These are phyloP conservation scores for Notothenia coriiceps DNA, from an alignment of 2,113 vertebrate species.

Conservation along the genomic window DNA sequence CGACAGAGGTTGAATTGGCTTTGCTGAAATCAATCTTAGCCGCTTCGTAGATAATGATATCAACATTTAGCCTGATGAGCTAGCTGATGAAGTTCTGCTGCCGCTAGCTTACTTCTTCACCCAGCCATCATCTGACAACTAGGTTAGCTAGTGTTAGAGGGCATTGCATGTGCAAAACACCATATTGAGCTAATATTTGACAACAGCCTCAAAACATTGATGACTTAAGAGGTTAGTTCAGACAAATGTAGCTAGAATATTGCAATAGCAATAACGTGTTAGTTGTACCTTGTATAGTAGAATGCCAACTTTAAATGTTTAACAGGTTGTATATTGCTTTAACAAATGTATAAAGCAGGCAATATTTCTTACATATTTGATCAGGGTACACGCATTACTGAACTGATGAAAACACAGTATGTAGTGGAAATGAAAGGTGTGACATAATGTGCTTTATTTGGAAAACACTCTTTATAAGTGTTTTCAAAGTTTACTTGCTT, in stretches of 20 bases:
- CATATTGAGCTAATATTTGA: not conserved
- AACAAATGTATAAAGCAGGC: not conserved
- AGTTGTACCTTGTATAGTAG: not conserved
- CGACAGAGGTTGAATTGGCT: not conserved
- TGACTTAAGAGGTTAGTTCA: not conserved
- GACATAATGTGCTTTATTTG: not conserved
- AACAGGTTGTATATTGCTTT: too few relatives aligned
- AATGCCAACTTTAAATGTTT: not conserved
- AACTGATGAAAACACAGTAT: not conserved
- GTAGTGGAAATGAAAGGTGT: not conserved
- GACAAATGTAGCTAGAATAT: not conserved
- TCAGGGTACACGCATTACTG: not conserved
- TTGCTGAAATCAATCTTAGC: not conserved
- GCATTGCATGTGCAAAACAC: not conserved
- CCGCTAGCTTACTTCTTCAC: constrained; percentile 25
- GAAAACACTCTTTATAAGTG: not conserved
- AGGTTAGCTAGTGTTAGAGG: constrained; percentile 17
- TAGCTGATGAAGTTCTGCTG: not conserved
- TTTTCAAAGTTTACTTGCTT: not conserved
- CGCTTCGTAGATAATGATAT: not conserved
- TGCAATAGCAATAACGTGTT: not conserved
- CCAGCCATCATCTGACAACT: constrained; percentile 2
- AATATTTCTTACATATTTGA: not conserved
- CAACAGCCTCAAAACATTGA: not conserved
- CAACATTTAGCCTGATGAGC: not conserved